A percentile compares a stretch with the other conserved stretches of the same genome.
Evolutionary conservation across 2,888 invertebrate species (phyloP).

Genomic region (Melieria crassipennis): DNA sequence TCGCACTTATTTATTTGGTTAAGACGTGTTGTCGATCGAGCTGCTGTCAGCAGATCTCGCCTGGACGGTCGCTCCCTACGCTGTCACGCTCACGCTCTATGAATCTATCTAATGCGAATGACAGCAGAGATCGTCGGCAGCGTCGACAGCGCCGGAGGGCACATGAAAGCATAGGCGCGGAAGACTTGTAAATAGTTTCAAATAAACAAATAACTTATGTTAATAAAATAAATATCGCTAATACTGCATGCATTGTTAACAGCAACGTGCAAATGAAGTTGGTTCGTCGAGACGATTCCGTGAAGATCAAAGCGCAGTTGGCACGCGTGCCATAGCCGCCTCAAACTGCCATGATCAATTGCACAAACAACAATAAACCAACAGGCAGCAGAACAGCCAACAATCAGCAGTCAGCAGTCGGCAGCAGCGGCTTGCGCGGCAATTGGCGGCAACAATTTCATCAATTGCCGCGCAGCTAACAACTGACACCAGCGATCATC

Average conservation of each 20-base stretch:
- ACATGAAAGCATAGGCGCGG: neutral
- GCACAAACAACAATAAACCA: neutral
- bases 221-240: conserved; percentile 34
- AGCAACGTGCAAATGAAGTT: conserved; percentile 13
- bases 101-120: no score
- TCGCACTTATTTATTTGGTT: no score
- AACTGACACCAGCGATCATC: neutral
- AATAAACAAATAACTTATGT: conserved; percentile 37
- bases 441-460: conserved; percentile 21
- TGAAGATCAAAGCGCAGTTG: neutral
- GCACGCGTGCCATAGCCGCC: no score
- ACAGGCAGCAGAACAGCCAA: neutral
- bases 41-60: no score
- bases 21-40: no score
- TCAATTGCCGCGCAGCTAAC: neutral
- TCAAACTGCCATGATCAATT: neutral
- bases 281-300: conserved; percentile 1
- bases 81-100: no score
- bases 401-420: conserved; percentile 2
- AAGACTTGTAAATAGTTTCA: conserved; percentile 31
- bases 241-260: conserved; percentile 6
- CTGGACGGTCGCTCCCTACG: no score
- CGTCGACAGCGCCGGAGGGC: no score
- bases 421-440: neutral
- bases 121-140: no score